Conservation (phyloP, 2,113 vertebrate genomes). For the Papio anubis region DNA sequence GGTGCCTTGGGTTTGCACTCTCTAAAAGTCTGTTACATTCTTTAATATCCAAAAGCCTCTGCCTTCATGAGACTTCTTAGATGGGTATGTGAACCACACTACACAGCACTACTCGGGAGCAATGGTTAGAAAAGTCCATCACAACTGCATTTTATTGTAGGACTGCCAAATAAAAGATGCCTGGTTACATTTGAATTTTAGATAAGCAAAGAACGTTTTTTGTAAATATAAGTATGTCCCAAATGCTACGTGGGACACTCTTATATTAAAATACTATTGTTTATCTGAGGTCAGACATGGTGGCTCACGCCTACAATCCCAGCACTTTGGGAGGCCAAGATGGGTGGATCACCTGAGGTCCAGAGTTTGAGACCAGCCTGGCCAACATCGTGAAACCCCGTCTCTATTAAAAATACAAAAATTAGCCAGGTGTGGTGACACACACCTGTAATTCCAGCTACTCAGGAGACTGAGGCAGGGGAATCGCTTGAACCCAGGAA, state of each 20-base stretch:
- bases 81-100: neutral
- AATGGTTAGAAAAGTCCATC: accelerated
- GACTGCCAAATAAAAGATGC: neutral
- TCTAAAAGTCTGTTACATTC: neutral
- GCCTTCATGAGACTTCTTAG: neutral
- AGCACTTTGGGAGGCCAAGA: too few relatives aligned
- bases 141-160: neutral
- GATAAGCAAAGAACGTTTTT: neutral
- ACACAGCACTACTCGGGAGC: neutral
- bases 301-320: too few relatives aligned
- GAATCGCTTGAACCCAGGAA: too few relatives aligned
- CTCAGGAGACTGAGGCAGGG: too few relatives aligned
- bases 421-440: too few relatives aligned
- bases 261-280: neutral
- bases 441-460: too few relatives aligned
- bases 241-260: neutral
- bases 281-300: too few relatives aligned
- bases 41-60: neutral
- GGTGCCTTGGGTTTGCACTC: neutral
- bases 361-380: too few relatives aligned
- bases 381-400: too few relatives aligned
- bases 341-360: too few relatives aligned
- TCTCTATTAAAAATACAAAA: too few relatives aligned
- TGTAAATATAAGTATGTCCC: neutral
- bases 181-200: neutral